phyloP scores from a whole-genome alignment of 2,888 invertebrate species.

The Archips crataeganus region DNA sequence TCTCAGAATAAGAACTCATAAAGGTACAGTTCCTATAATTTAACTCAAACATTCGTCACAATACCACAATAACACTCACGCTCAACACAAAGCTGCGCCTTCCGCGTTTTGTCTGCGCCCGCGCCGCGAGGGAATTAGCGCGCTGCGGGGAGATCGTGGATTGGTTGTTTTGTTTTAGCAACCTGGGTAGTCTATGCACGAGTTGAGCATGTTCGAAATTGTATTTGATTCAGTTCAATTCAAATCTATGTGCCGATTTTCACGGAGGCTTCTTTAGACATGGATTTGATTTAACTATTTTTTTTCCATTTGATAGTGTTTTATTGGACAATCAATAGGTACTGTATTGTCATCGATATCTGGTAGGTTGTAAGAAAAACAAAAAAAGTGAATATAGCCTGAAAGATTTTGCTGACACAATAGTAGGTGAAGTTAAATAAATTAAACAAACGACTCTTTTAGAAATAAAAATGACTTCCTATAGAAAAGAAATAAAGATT shows the following conservation, averaged over 20 bases:
- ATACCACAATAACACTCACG: constrained; percentile 37
- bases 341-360: too few species aligned
- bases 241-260: not conserved
- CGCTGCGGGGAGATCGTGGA: constrained; percentile 59
- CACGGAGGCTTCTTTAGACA: not conserved
- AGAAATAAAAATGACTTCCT: too few species aligned
- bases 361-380: too few species aligned
- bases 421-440: too few species aligned
- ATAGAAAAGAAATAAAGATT: too few species aligned
- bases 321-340: too few species aligned
- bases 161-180: constrained; percentile 64
- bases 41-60: constrained; percentile 30
- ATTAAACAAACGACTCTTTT: too few species aligned
- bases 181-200: constrained; percentile 69
- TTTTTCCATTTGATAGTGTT: not conserved
- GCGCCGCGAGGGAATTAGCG: constrained; percentile 72
- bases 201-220: constrained; percentile 28
- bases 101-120: constrained; percentile 75
- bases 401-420: too few species aligned
- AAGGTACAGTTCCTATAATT: constrained; percentile 26
- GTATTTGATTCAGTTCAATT: constrained; percentile 1
- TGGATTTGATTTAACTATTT: too few species aligned
- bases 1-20: not conserved
- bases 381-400: too few species aligned
- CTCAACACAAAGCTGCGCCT: constrained; percentile 53